Percentiles rank a stretch among this genome's conserved stretches.
These are phyloP conservation scores for Mustelus asterias DNA, from an alignment of 2,113 vertebrate species.

Conservation along the genomic window DNA sequence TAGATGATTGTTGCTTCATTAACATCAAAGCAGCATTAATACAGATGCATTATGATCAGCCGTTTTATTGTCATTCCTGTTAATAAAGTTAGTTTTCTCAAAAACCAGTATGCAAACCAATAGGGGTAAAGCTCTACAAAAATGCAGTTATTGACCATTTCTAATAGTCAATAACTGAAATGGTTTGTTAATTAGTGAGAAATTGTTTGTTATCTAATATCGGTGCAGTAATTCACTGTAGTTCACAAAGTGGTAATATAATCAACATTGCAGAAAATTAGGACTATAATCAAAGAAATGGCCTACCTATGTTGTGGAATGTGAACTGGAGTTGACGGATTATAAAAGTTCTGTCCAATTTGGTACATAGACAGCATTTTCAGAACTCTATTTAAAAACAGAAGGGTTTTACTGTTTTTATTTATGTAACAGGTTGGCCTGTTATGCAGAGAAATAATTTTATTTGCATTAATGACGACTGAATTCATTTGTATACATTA, in stretches of 20 bases:
- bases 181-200: too few species aligned
- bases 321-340: slow-evolving; percentile 48
- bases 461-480: not conserved
- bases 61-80: not conserved
- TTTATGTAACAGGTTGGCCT: not conserved
- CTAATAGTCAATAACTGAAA: not conserved
- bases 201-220: not conserved
- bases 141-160: not conserved
- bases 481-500: not conserved
- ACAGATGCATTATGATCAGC: not conserved
- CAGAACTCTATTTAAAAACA: slow-evolving; percentile 48
- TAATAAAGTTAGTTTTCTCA: not conserved
- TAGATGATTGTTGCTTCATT: not conserved
- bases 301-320: slow-evolving; percentile 54
- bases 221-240: not conserved
- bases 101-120: not conserved
- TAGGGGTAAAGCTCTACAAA: not conserved
- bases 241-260: not conserved
- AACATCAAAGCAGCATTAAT: not conserved
- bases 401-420: not conserved
- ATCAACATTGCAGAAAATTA: not conserved
- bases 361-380: slow-evolving; percentile 53
- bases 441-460: not conserved
- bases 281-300: not conserved
- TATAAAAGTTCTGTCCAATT: slow-evolving; percentile 54